phyloP scores from a whole-genome alignment of 1,140 invertebrate genomes.

The Drosophila ironensis region DNA sequence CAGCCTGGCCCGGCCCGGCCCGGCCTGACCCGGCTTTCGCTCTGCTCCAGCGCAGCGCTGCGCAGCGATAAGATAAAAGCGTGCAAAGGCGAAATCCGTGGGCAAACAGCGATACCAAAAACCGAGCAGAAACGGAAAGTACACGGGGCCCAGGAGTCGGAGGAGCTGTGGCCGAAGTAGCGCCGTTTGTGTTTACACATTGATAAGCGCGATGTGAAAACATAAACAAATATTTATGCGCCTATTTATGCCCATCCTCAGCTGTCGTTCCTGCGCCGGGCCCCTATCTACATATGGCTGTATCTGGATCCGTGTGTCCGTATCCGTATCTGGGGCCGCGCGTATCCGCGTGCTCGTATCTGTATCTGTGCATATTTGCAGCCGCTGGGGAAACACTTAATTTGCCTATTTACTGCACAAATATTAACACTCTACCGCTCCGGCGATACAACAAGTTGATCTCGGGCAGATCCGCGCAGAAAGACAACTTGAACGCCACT shows the following conservation, averaged over 20 bases:
- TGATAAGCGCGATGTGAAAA: conserved; percentile 68
- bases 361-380: conserved; percentile 40
- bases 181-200: conserved; percentile 55
- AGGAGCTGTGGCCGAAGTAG: conserved; percentile 8
- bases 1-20: conserved; percentile 32
- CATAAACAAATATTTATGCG: conserved; percentile 68
- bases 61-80: conserved; percentile 53
- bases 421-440: conserved; percentile 31
- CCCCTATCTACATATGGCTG: conserved; percentile 1
- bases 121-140: not conserved
- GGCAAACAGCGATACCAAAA: conserved; percentile 10
- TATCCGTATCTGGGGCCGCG: conserved; percentile 3
- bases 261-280: not conserved
- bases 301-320: conserved; percentile 6
- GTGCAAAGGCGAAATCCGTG: conserved; percentile 41
- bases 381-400: conserved; percentile 37
- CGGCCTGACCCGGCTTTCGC: too few species aligned
- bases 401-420: conserved; percentile 45
- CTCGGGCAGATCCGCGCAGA: not conserved
- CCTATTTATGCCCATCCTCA: conserved; percentile 43
- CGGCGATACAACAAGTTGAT: conserved; percentile 35
- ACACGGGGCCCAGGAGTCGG: conserved; percentile 3
- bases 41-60: too few species aligned
- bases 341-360: not conserved
- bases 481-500: conserved; percentile 23